phyloP scores from a whole-genome alignment of 2,797 vertebrate species.

The Selene dorsalis region DNA sequence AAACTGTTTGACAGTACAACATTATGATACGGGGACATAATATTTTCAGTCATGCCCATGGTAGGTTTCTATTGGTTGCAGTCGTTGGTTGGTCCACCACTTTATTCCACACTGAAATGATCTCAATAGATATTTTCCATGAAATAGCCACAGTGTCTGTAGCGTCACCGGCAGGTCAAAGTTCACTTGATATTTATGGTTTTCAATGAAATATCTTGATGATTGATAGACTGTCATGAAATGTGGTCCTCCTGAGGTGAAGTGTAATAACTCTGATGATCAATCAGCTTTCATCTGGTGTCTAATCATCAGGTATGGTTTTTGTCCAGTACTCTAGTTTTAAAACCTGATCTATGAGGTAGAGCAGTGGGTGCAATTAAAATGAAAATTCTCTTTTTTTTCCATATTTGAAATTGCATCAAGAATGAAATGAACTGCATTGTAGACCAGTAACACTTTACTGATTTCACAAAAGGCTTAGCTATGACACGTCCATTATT shows the following conservation, averaged over 20 bases:
- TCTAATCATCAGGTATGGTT: neutral
- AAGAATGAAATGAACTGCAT: neutral
- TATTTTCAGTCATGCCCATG: neutral
- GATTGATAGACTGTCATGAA: too few relatives aligned
- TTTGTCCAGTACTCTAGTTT: too few relatives aligned
- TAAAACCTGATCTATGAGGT: too few relatives aligned
- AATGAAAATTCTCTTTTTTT: neutral
- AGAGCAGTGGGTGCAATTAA: neutral
- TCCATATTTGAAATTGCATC: neutral
- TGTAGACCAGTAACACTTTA: slow-evolving; percentile 7
- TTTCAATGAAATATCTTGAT: too few relatives aligned
- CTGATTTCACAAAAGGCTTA: neutral
- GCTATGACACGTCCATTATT: slow-evolving; percentile 26
- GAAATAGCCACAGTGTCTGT: neutral
- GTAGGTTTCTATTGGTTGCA: neutral
- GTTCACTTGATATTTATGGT: neutral
- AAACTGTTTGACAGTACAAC: neutral
- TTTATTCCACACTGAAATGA: neutral
- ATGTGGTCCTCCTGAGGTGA: too few relatives aligned
- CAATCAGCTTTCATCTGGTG: too few relatives aligned
- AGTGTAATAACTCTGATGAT: too few relatives aligned
- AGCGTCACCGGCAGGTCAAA: neutral
- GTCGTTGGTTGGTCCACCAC: neutral
- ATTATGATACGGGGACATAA: neutral
- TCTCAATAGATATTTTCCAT: neutral